Evolutionary conservation across 2,113 vertebrate species (phyloP), one percentile per base, ranked within the genome.

Genomic region (Cariama cristata): DNA sequence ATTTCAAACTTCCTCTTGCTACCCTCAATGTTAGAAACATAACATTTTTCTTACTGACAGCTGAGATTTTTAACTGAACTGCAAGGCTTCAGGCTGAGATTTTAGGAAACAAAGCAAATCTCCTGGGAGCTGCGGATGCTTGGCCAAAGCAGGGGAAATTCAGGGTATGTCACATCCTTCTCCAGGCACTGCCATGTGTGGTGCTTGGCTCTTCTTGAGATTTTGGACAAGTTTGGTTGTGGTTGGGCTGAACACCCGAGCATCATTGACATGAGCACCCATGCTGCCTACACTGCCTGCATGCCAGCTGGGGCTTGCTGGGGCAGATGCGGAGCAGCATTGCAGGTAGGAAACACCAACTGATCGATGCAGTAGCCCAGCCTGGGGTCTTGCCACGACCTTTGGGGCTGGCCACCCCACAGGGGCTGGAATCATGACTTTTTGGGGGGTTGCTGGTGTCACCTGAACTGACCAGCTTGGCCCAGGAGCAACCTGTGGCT

Each of bases 211-310:
- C n/a, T 26, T n/a, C 18, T 44, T 0, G 2, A 77, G 47, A 16
- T 56, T 79, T 62, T 27, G 62, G 80, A 5, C 7, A 6, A 12
- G 7, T 33, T 33, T 64, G 75, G 26, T 22, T 44, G 42, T 50
- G 35, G 2, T 26, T 2, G 8, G 55, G 45, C 23, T 69, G 81
- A 22, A 22, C 24, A 24, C 8, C 32, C 1, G 32, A 35, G 7
- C 42, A 47, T 22, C 2, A 0, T 2, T 64, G 62, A 3, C 38
- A 4, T 7, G 67, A 52, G 62, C 0, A 0, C 40, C 11, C 0
- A 0, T 33, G 9, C 71, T 67, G 63, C 56, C 28, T 68, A 68
- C 27, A 6, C 15, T 83, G 49, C 55, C 22, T 24, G 38, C 35
- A 32, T 3, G 4, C 63, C 63, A 17, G 2, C 2, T 19, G 63